Base-by-base conservation (phyloP, 1,140 invertebrate species). In the Musca vetustissima region DNA sequence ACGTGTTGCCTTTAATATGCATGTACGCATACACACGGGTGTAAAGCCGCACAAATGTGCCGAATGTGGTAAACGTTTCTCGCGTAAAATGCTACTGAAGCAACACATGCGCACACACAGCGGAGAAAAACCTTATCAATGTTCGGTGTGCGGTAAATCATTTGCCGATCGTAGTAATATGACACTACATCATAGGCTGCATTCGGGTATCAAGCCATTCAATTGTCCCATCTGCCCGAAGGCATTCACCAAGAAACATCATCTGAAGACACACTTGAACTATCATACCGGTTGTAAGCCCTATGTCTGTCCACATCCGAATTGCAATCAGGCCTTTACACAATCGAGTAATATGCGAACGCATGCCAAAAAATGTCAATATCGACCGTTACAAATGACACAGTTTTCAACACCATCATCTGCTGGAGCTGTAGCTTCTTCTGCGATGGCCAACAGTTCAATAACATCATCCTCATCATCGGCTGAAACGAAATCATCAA, bases 1-100 rank as follows among this genome's bases (percentile, higher is more conserved):
- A 77, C 85, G 91, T 21, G 91, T 93, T 15, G 91, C 90, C 7
- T 92, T 91, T 78, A 92, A 92, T 74, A 93, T 93, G 91, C 92
- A 93, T 78, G 86, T 92, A 0, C 83, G 91, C 47, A 92, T 92
- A 64, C 91, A 93, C 73, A 93, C 90, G 49, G 90, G 88, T 83
- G 89, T 94, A 13, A 93, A 94, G 74, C 94, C 94, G 0, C 94
- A 96, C 83, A 88, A 90, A 66, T 97, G 94, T 76, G 87, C 87
- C 2, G 87, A 92, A 19, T 97, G 95, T 75, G 90, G 91, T n/a
- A 92, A 95, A 73, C 86, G 91, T 4, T 97, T 97, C 77, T 92
- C 93, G 11, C 87, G 91, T 14, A 92, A 92, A 83, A 91, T 92
- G 89, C 79, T 92, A 1, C 83, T 93, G 28, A 92, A 92, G 74